A percentile compares a stretch with the other conserved stretches of the same genome.
These are phyloP conservation scores for Atta cephalotes DNA, from an alignment of 1,140 invertebrate species.

Conservation along the genomic window DNA sequence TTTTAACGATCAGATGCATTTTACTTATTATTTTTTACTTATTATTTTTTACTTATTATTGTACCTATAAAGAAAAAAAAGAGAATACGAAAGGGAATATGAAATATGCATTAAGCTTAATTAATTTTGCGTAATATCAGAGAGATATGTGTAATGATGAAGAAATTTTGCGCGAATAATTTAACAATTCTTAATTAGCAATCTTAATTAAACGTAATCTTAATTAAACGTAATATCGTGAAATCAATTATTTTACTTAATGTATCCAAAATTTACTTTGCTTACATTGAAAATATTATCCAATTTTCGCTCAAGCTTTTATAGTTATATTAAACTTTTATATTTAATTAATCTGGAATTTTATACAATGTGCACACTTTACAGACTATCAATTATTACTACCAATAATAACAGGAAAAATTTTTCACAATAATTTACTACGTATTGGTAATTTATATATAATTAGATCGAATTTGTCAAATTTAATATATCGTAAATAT, in stretches of 20 bases:
- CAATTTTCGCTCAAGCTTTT: neutral
- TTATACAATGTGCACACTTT: neutral
- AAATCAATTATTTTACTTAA: constrained; percentile 27
- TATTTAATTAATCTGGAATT: neutral
- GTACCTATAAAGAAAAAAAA: neutral
- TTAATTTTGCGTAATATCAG: neutral
- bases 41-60: neutral
- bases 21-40: neutral
- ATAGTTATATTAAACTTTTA: neutral
- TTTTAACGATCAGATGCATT: neutral
- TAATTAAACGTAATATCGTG: neutral
- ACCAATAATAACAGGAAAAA: neutral
- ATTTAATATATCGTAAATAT: neutral
- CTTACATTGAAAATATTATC: neutral
- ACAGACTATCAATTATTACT: neutral
- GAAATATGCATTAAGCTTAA: neutral
- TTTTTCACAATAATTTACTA: neutral
- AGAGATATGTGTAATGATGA: neutral
- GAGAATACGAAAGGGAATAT: neutral
- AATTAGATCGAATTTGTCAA: neutral
- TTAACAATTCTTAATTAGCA: constrained; percentile 45
- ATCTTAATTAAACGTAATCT: neutral
- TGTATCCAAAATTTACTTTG: neutral
- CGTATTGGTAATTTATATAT: neutral
- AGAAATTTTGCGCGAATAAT: neutral